These are phyloP conservation scores for Prosapia bicincta DNA, from an alignment of 2,888 invertebrate species.

Conservation along the genomic window DNA sequence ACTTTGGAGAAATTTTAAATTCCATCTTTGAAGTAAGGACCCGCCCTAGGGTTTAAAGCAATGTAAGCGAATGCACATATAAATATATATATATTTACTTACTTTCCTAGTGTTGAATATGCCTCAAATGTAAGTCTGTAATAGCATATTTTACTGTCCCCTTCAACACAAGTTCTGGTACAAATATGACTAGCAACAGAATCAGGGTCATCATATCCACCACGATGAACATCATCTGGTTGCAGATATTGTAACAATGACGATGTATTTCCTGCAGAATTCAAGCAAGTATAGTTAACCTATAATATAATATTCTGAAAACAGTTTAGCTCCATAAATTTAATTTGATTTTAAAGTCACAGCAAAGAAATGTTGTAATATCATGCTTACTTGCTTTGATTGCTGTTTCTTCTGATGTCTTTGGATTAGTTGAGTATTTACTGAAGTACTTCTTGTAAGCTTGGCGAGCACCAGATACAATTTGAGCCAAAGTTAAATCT, in stretches of 20 bases:
- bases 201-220: slow-evolving; percentile 6
- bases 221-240: slow-evolving; percentile 15
- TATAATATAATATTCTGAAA: too few species aligned
- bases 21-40: too few species aligned
- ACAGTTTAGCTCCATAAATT: too few species aligned
- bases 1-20: too few species aligned
- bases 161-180: slow-evolving; percentile 6
- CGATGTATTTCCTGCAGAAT: neutral
- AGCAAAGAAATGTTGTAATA: too few species aligned
- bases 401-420: neutral
- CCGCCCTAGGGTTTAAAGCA: too few species aligned
- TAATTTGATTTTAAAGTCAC: too few species aligned
- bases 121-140: slow-evolving; percentile 45
- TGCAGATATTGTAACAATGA: neutral
- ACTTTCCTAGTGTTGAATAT: slow-evolving; percentile 42
- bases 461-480: neutral
- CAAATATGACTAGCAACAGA: slow-evolving; percentile 4
- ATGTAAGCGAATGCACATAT: too few species aligned
- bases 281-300: too few species aligned
- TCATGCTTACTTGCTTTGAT: neutral
- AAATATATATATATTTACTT: too few species aligned
- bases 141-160: slow-evolving; percentile 40
- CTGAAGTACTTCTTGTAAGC: neutral
- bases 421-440: neutral
- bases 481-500: neutral